Conservation (phyloP, 2,113 vertebrate genomes). For the Zosterops lateralis region DNA sequence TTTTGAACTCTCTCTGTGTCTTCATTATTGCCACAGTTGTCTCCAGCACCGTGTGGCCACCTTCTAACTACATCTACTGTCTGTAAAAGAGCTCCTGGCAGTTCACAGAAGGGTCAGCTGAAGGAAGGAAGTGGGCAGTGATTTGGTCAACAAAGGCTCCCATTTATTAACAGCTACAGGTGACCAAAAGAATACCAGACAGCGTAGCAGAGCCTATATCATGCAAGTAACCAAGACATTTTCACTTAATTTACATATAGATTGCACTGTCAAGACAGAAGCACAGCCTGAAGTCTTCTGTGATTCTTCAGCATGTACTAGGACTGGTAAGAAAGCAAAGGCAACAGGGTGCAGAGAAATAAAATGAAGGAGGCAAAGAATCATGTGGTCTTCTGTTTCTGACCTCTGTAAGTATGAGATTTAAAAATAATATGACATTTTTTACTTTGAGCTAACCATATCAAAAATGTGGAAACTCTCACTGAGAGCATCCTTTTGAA, state of each 20-base stretch:
- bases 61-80: neutral
- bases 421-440: neutral
- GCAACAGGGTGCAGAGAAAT: neutral
- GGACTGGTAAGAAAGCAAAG: neutral
- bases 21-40: slow-evolving; percentile 1
- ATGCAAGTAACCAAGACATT: neutral
- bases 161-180: slow-evolving; percentile 10
- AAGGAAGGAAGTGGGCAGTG: neutral
- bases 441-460: neutral
- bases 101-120: slow-evolving; percentile 6
- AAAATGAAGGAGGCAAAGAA: neutral
- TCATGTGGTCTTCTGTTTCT: neutral
- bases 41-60: neutral
- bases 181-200: neutral
- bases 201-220: neutral
- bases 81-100: neutral
- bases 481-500: slow-evolving; percentile 17
- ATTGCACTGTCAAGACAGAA: neutral
- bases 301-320: accelerated
- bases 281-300: neutral
- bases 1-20: slow-evolving; percentile 7
- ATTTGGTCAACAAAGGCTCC: neutral
- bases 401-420: neutral
- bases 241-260: neutral
- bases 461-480: neutral